These are phyloP conservation scores for Cyanoliseus patagonus DNA, from an alignment of 2,113 vertebrate genomes.

Conservation along the genomic window DNA sequence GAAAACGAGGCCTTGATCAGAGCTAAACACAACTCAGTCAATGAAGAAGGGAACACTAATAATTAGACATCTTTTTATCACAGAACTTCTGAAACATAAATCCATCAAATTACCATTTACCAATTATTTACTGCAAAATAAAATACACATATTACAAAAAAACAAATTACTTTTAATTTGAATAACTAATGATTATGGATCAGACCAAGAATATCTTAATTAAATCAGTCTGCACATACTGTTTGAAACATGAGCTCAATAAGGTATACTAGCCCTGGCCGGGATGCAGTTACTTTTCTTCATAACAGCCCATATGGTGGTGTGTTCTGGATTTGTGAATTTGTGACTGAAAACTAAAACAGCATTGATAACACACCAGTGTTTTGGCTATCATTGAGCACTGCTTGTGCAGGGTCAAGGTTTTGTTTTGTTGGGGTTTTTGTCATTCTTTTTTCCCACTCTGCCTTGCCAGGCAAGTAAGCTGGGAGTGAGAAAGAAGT, in stretches of 20 bases:
- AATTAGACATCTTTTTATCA: background rate
- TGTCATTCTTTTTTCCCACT: background rate
- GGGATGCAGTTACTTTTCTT: background rate
- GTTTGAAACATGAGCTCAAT: background rate
- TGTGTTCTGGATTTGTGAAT: background rate
- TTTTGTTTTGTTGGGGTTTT: accelerated
- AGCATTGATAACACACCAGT: background rate
- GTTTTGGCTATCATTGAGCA: background rate
- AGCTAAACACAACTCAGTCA: background rate
- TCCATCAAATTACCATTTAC: background rate
- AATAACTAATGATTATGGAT: conserved; percentile 21
- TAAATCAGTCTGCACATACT: conserved; percentile 52
- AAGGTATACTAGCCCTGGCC: background rate
- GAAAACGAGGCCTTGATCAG: background rate
- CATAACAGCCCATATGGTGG: background rate
- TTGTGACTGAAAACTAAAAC: background rate
- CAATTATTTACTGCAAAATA: conserved; percentile 39
- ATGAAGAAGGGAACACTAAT: background rate
- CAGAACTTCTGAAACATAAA: conserved; percentile 26
- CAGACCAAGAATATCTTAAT: conserved; percentile 48
- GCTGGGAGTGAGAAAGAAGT: background rate
- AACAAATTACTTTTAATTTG: conserved; percentile 31
- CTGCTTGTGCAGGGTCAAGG: accelerated
- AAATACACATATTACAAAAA: background rate
- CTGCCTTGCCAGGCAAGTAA: background rate